Evolutionary conservation across 2,888 invertebrate genomes (phyloP), one percentile per base, ranked within the genome.

Genomic region (Ceraclea dissimilis): DNA sequence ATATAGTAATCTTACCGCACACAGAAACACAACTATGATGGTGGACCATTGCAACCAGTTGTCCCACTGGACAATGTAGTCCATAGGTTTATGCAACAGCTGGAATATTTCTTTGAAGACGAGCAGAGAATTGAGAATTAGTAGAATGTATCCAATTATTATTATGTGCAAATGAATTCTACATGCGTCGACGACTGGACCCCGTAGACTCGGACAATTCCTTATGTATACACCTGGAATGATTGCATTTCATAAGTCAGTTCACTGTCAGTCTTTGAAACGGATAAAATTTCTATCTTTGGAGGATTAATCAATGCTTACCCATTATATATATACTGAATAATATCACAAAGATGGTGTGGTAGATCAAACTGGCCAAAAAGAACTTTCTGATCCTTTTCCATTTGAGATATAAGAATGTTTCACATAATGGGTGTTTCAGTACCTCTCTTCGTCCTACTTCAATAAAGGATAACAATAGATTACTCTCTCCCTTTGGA

Each of bases 391-490:
- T 75, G 63, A 92, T 90, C 63, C 85, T 77, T 53, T 85, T 75
- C 91, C 91, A 92, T 73, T 92, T 92, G 18, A 92, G 71, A 65
- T 86, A 86, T 0, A 92, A 75, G 67, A 92, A 92, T 2, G 90
- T 90, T 70, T 91, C 90, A 62, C 88, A 90, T 0, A 92, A 76
- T 0, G 92, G 91, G 71, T 92, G 92, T 68, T 89, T 88, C 2
- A 92, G 70, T 8, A 91, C 77, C 52, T 88, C 84, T 65, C 85
- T 84, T 62, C 87, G 87, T 1, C 90, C 90, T 1, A 89, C 61
- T 78, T 90, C 87, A 49, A 88, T 83, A 64, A 88, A 84, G 43
- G 86, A 81, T 20, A 88, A 67, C 19, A 89, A 70, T 20, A 88
- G 72, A 64, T 85, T 86, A 0, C 86, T 83, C 69, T 89, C 88